phyloP scores from a whole-genome alignment of 2,888 invertebrate genomes.

The Drepanosiphum platanoidis region DNA sequence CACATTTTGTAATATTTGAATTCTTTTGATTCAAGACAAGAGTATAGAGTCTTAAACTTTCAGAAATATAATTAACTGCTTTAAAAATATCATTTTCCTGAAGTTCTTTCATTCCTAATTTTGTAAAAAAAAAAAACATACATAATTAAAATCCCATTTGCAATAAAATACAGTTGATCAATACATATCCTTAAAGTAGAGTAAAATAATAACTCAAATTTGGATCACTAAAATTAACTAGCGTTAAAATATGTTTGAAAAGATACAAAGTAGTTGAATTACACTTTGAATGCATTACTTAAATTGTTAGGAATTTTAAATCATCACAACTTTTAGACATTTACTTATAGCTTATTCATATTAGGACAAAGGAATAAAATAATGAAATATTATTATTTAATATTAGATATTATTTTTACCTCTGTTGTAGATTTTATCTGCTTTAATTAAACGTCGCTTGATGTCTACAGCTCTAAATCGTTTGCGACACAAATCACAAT shows the following conservation, averaged over 20 bases:
- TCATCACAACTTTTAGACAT: neutral
- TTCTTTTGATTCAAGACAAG: constrained; percentile 26
- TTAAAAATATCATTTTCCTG: neutral
- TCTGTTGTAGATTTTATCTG: constrained; percentile 17
- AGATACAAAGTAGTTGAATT: too few relatives aligned
- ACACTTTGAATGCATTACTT: too few relatives aligned
- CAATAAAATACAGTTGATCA: neutral
- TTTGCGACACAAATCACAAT: constrained; percentile 14
- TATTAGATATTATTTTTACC: constrained; percentile 19
- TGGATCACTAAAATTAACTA: neutral
- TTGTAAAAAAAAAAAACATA: neutral
- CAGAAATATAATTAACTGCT: neutral
- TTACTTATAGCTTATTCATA: neutral
- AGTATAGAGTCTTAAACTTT: constrained; percentile 27
- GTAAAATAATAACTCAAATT: neutral
- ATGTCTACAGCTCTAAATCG: neutral
- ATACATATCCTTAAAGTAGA: neutral
- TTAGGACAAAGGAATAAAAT: too few relatives aligned
- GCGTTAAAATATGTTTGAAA: too few relatives aligned
- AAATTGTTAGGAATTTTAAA: neutral
- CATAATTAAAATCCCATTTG: neutral
- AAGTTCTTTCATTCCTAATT: constrained; percentile 29
- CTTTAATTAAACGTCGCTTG: constrained; percentile 7
- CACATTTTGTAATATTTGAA: constrained; percentile 39
- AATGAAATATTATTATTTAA: neutral